Evolutionary conservation across 2,888 invertebrate species (phyloP), one percentile per base, ranked within the genome.

Genomic region (Clepsis dumicolana): DNA sequence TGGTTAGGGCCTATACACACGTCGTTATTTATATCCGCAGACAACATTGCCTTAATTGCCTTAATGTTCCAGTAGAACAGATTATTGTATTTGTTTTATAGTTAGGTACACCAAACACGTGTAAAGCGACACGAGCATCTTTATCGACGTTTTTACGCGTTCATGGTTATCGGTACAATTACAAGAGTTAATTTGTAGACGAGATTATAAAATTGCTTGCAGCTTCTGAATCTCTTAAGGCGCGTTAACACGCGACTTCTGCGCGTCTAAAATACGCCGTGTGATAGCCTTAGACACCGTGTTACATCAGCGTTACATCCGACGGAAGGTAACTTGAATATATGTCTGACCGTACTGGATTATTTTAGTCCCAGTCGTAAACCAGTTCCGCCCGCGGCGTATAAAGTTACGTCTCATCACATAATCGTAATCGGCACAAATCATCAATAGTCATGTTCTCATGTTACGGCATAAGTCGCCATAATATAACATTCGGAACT

Each of bases 401-500:
- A 69, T 74, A 65, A 68, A 71, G 80, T 86, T 87, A 89, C 85
- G 85, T 86, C 78, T 83, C 83, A 85, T 85, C 87, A 77, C 78
- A 88, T 88, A 87, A 88, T 82, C 75, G 75, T 88, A 87, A 88
- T 83, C 75, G 75, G 73, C 77, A 77, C 75, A 70, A 73, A 70
- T 82, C 76, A 77, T 78, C 82, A 79, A 85, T 85, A 79, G 79
- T 71, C 71, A 73, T 71, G 73, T 80, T 82, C 78, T 71, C 71
- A 72, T 71, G 73, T 80, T 82, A 80, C 78, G 74, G 71, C 76
- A 78, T 74, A 71, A 74, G 71, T 73, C 68, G 72, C 70, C 76
- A 75, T 75, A 64, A 61, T 38, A 59, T 38, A 27, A 59, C 63
- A 70, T 62, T 62, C 52, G 52, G 18, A 41, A 41, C 68, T 68